Base-by-base conservation (phyloP, 2,888 invertebrate species). In the Tuberolachnus salignus region DNA sequence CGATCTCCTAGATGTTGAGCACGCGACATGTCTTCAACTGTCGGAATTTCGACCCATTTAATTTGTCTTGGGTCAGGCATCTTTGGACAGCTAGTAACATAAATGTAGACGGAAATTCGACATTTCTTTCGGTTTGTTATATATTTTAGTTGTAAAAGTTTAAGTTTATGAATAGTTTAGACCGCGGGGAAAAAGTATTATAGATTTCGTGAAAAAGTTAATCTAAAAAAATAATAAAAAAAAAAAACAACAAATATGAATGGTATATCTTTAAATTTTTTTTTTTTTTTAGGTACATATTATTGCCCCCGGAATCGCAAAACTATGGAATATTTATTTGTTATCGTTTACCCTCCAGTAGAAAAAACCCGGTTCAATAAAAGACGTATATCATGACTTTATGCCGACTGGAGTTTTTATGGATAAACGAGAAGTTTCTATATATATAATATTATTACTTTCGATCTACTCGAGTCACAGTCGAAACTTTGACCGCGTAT, bases 231-330 rank as follows among this genome's bases (percentile, higher is more conserved):
- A 51, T 57, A 51, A 70, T 21, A 34, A 51, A 34, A 11, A 16
- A 51, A 70, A 51, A 70, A 6, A 55, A 34, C 55, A 57, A 14
- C 49, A 4, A 10, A 34, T 73, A 51, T 42, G 10, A n/a, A n/a
- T n/a, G n/a, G n/a, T n/a, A n/a, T 34, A 34, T 34, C 34, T 21
- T 16, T 10, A 34, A 73, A 73, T 73, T 73, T 63, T 61, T 73
- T 73, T 73, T 6, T 34, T 73, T 63, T 61, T 73, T 73, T 73
- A 61, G 72, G 72, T 63, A 61, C 61, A 73, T 34, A 34, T 34
- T 34, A 34, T 73, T 73, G 34, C 61, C 72, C 34, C 49, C 9
- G 21, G 51, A 73, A 49, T 51, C 61, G 14, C 9, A 6, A 34
- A 51, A 61, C 19, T 61, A 61, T 26, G 59, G n/a, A 73, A 73